Evolutionary conservation across 2,113 vertebrate species (phyloP).

Genomic region (Butastur rufipennis): DNA sequence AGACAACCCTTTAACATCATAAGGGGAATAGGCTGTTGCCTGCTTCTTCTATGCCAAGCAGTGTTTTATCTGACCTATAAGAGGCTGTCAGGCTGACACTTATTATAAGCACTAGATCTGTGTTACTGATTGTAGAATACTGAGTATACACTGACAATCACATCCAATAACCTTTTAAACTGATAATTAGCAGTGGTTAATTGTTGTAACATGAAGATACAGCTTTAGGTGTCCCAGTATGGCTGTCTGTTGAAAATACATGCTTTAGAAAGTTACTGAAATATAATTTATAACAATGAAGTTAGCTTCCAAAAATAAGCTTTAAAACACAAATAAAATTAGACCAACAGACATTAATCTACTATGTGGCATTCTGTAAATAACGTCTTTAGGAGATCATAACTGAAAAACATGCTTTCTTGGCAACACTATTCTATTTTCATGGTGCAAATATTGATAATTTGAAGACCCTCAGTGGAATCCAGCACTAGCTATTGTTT

Average conservation of each 20-base stretch:
- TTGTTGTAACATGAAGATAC: neutral
- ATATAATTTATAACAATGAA: slow-evolving; percentile 50
- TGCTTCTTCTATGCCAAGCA: neutral
- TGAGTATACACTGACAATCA: slow-evolving; percentile 39
- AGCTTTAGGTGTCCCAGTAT: neutral
- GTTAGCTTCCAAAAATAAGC: slow-evolving; percentile 57
- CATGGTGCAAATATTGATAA: slow-evolving; percentile 86
- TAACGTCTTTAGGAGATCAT: slow-evolving; percentile 58
- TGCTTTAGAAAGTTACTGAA: slow-evolving; percentile 18
- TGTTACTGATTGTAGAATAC: slow-evolving; percentile 38
- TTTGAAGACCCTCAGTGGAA: slow-evolving; percentile 83
- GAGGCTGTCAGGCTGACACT: slow-evolving; percentile 25
- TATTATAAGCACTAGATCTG: slow-evolving; percentile 40
- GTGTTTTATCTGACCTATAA: slow-evolving; percentile 54
- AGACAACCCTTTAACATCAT: slow-evolving; percentile 6
- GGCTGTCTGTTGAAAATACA: neutral
- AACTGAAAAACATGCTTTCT: slow-evolving; percentile 66
- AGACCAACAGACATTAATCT: slow-evolving; percentile 67
- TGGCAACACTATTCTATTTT: slow-evolving; percentile 74
- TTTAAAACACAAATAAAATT: slow-evolving; percentile 70
- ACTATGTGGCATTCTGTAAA: slow-evolving; percentile 59
- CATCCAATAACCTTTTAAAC: slow-evolving; percentile 27
- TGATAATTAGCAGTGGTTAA: slow-evolving; percentile 39
- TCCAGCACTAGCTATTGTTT: slow-evolving; percentile 84
- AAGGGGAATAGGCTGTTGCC: neutral